phyloP scores from a whole-genome alignment of 2,797 vertebrate species.

The Acipenser oxyrinchus region DNA sequence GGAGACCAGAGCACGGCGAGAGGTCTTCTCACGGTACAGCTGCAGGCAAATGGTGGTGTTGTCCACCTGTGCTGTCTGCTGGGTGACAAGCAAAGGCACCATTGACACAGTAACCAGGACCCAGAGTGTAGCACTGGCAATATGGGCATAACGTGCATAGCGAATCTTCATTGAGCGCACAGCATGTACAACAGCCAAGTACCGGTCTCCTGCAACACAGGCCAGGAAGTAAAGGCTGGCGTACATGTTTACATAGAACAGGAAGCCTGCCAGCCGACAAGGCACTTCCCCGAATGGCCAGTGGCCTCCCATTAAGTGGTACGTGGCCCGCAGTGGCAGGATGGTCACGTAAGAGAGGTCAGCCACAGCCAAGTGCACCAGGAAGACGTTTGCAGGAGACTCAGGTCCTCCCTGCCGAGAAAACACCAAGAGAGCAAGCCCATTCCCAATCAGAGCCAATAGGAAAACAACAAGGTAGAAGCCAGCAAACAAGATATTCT shows the following conservation, averaged over 20 bases:
- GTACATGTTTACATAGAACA: constrained; percentile 98
- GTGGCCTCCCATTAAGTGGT: constrained; percentile 86
- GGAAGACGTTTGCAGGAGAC: constrained; percentile 83
- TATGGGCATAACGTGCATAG: constrained; percentile 73
- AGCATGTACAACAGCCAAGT: constrained; percentile 89
- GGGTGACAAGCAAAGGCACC: constrained; percentile 79
- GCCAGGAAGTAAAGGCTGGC: constrained; percentile 95
- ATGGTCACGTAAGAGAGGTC: constrained; percentile 84
- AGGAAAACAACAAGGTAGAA: constrained; percentile 89
- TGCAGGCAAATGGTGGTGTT: constrained; percentile 77
- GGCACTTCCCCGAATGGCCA: constrained; percentile 93
- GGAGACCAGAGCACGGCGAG: constrained; percentile 60
- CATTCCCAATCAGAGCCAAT: constrained; percentile 81
- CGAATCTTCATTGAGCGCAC: constrained; percentile 86
- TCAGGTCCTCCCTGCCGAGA: constrained; percentile 74
- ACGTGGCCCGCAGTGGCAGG: constrained; percentile 83
- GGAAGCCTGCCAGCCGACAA: constrained; percentile 82
- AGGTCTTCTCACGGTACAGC: constrained; percentile 90
- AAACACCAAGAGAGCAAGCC: constrained; percentile 90
- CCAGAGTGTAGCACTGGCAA: constrained; percentile 82
- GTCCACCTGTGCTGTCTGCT: constrained; percentile 66
- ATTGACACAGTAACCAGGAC: constrained; percentile 78
- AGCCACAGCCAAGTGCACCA: constrained; percentile 86
- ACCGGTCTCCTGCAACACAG: constrained; percentile 88
- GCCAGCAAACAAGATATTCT: constrained; percentile 78